Base-by-base conservation (phyloP, 2,113 vertebrate species). In the Cyanoramphus novaezelandiae region DNA sequence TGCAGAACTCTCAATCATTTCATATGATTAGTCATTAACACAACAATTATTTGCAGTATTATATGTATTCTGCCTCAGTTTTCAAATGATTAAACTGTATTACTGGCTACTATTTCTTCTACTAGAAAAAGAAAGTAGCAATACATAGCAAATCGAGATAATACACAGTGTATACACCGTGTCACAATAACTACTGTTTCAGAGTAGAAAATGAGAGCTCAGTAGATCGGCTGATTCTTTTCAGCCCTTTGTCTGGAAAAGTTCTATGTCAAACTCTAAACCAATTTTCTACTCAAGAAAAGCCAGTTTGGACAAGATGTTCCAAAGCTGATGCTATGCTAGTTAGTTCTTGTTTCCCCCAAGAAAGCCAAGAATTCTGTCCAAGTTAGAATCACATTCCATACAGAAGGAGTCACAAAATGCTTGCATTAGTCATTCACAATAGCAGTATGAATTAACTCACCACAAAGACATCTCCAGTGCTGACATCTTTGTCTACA, bases 401-500 rank as follows among this genome's bases (percentile, higher is more conserved):
- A 1, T 27, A 50, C 11, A 76, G 86, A 19, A 76, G 39, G 39
- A 95, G 57, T 62, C 90, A 94, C 13, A 52, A 41, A 87, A 72
- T 2, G 15, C n/a, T 70, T 52, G 16, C 29, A 52, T 46, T 12
- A 74, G 35, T 77, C 27, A 63, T 35, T 52, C 41, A 59, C 29
- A 67, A 17, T 14, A 9, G 5, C 35, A 72, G 44, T 1, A 37
- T 43, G 63, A 72, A 86, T 65, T 65, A 43, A 97, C 99, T 99
- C 95, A 99, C 99, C 98, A 99, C 98, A 88, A 99, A 98, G 88
- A 99, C 97, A 6, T 99, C 98, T 28, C 99, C 98, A 31, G 97
- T 98, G 80, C 79, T 41, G 31, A 98, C 29, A 60, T 99, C 99
- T 98, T 99, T 99, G 89, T 99, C 99, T 93, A 99, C 99, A 90